Evolutionary conservation across 2,113 vertebrate genomes (phyloP), one percentile per base, ranked within the genome.

Genomic region (Pachypanchax playfairii): DNA sequence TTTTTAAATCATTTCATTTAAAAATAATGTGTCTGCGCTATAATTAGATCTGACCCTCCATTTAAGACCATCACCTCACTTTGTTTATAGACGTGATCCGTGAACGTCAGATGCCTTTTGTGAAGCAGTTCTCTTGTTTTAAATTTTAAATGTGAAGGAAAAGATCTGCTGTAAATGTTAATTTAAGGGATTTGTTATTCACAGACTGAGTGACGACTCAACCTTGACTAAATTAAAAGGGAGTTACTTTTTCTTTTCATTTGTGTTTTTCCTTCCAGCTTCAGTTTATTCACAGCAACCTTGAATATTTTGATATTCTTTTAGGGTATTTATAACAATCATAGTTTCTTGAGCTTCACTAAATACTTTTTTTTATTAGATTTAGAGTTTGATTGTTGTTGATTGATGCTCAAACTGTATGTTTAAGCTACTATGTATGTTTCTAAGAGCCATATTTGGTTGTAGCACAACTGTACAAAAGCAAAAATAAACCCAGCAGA

Each of bases 191-290:
- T 66, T 79, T 82, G 53, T 75, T 85, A 48, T 64, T 53, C 60
- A 61, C 47, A 38, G 35, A 35, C 47, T 41, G 20, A 54, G 63
- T 64, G 51, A 52, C 28, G 59, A 47, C 12, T 31, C 18, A 52
- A 55, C 39, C 73, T 65, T 62, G n/a, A 82, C 52, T 44, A 43
- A 26, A 89, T 85, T 85, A 89, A 85, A 83, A 73, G 12, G 21
- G 29, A 65, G 17, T 60, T 67, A 11, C 12, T 6, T 54, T 73
- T 73, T 62, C 47, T 66, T 20, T 46, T 65, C 73, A 72, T 54
- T 85, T 6, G 1, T 70, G 66, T 67, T 26, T 8, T 48, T 79
- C 28, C 26, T 70, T 15, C 12, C 29, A 50, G 3, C 22, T n/a
- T 26, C 2, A 42, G 24, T 28, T 13, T 20, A 6, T 50, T 31